Conservation (phyloP, 2,888 invertebrate genomes). For the Meliscaeva auricollis region DNA sequence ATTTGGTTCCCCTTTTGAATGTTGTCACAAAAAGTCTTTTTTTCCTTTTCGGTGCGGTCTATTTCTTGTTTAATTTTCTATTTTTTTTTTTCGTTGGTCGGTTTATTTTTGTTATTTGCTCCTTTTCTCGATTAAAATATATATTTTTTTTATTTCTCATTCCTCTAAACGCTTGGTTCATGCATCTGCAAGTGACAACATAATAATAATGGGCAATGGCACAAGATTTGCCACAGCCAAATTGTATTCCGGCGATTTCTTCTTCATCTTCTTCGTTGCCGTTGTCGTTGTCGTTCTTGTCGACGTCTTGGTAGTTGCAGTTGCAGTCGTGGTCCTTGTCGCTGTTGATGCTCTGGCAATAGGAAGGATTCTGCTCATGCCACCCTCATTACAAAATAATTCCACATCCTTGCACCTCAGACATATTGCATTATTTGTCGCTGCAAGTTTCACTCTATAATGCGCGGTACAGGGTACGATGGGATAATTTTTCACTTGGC, state of each 20-base stretch:
- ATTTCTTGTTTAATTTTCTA: slow-evolving; percentile 25
- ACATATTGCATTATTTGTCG: slow-evolving; percentile 74
- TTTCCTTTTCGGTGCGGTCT: slow-evolving; percentile 34
- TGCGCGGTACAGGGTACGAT: background rate
- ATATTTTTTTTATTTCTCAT: background rate
- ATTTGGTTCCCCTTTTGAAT: slow-evolving; percentile 22
- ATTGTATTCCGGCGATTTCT: slow-evolving; percentile 64
- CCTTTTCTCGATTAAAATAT: slow-evolving; percentile 54
- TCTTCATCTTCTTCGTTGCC: slow-evolving; percentile 12
- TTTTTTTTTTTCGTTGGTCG: background rate
- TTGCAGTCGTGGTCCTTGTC: slow-evolving; percentile 2
- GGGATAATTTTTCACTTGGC: slow-evolving; percentile 68
- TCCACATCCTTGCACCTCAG: slow-evolving; percentile 76
- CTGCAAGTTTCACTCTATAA: slow-evolving; percentile 19
- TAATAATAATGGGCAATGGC: slow-evolving; percentile 69
- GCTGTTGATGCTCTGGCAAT: slow-evolving; percentile 28
- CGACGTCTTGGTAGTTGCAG: slow-evolving; percentile 13
- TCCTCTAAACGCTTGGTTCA: slow-evolving; percentile 31
- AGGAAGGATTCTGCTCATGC: slow-evolving; percentile 62
- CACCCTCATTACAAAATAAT: slow-evolving; percentile 76
- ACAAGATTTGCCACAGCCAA: slow-evolving; percentile 66
- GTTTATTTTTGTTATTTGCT: background rate
- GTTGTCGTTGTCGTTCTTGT: slow-evolving; percentile 11
- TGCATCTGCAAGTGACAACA: slow-evolving; percentile 72
- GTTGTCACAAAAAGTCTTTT: slow-evolving; percentile 35